Evolutionary conservation across 2,797 vertebrate genomes (phyloP).

Genomic region (Pachyuromys duprasi): DNA sequence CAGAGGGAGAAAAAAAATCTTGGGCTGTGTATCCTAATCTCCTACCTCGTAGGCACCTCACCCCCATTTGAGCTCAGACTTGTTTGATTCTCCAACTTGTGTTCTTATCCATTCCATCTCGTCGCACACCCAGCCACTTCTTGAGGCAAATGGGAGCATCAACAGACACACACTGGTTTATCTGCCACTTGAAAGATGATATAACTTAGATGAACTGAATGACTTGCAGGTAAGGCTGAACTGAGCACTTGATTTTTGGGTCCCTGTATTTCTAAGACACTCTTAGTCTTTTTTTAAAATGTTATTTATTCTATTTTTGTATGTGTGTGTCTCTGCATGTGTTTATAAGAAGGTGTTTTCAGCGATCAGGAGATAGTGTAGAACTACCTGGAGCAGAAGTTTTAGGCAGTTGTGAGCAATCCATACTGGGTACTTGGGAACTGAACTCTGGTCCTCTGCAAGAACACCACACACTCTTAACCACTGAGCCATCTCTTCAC

Average conservation of each 20-base stretch:
- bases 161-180: no score
- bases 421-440: neutral
- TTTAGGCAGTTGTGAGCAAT: neutral
- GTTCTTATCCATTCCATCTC: neutral
- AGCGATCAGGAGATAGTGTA: neutral
- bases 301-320: neutral
- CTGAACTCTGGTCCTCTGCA: neutral
- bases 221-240: neutral
- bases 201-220: neutral
- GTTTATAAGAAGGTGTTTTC: neutral
- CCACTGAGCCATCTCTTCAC: neutral
- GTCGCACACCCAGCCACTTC: neutral
- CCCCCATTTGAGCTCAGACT: neutral
- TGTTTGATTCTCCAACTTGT: neutral
- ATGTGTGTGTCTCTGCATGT: neutral
- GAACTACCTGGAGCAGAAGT: neutral
- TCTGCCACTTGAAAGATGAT: neutral
- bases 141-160: neutral
- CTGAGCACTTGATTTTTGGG: neutral
- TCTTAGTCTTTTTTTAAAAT: neutral
- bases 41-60: neutral
- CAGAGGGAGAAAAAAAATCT: neutral
- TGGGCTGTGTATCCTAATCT: fast-evolving
- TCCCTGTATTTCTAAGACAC: neutral
- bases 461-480: neutral